Evolutionary conservation across 1,140 invertebrate species (phyloP).

Genomic region (Orius insidiosus): DNA sequence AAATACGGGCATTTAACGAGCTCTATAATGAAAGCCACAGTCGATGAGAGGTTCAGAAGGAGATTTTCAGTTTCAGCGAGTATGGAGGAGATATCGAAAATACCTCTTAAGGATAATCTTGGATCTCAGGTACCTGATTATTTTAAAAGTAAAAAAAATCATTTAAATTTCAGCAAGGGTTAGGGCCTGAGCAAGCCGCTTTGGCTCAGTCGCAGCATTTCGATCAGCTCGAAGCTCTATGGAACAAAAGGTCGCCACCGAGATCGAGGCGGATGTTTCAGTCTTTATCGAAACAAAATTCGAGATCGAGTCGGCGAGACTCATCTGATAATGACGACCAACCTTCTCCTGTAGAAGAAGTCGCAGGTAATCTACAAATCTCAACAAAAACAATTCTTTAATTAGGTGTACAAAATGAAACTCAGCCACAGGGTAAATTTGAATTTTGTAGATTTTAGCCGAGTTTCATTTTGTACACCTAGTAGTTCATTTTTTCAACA

Average conservation of each 20-base stretch:
- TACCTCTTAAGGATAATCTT: slow-evolving; percentile 38
- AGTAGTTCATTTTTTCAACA: too few species aligned
- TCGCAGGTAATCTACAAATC: slow-evolving; percentile 16
- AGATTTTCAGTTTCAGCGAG: slow-evolving; percentile 65
- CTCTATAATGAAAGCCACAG: slow-evolving; percentile 56
- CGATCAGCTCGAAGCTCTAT: slow-evolving; percentile 61
- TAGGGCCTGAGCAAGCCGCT: slow-evolving; percentile 56
- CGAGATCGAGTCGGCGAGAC: slow-evolving; percentile 42
- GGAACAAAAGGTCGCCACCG: slow-evolving; percentile 65
- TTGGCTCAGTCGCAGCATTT: slow-evolving; percentile 70
- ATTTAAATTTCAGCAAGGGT: slow-evolving; percentile 10
- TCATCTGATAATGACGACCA: slow-evolving; percentile 52
- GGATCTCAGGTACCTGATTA: slow-evolving; percentile 35
- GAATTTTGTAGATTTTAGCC: too few species aligned
- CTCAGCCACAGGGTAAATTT: too few species aligned
- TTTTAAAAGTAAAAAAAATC: slow-evolving; percentile 1
- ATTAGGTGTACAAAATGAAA: too few species aligned
- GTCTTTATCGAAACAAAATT: slow-evolving; percentile 47
- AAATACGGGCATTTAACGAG: slow-evolving; percentile 67
- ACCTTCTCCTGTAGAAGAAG: slow-evolving; percentile 23
- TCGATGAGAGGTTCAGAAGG: slow-evolving; percentile 56
- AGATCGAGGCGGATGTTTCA: slow-evolving; percentile 40
- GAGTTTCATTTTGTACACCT: too few species aligned
- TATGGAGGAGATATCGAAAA: slow-evolving; percentile 68
- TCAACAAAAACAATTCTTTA: background rate